Evolutionary conservation across 2,797 vertebrate species (phyloP), one percentile per base, ranked within the genome.

Genomic region (Syngnathus acus): DNA sequence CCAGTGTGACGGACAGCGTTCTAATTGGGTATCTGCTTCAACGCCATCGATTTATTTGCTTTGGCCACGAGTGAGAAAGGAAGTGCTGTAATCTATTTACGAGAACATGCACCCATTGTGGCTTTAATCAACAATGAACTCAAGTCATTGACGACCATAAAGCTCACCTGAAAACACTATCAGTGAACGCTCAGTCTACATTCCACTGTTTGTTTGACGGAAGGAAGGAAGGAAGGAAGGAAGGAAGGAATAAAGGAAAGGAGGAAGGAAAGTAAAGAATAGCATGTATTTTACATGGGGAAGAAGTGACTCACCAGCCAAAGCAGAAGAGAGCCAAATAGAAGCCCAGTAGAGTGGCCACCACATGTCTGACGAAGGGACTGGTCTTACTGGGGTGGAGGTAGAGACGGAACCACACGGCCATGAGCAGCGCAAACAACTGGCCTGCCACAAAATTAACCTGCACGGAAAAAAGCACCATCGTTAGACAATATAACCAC

Each of bases 261-360:
- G 39, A 23, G n/a, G 11, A 45, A 45, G 60, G 40, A 43, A 23
- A 40, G 9, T 43, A 43, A 62, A 43, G 39, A 62, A 62, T 62
- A 23, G n/a, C 23, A 55, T 26, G 23, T 6, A 26, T 32, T 43
- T 42, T 42, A 62, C 60, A 43, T 6, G 6, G 11, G 16, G 69
- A 13, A 32, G 55, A 58, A 38, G 70, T 72, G 65, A 94, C 95
- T 96, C 90, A 98, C 97, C 97, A 98, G 90, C 97, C 97, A 77
- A 99, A 99, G 91, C 97, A 99, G 92, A 99, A 99, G 83, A 99
- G 92, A 80, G 96, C 95, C 90, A 99, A 90, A 87, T 99, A 98
- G 89, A 98, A 93, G 84, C 97, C 97, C 92, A 98, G 85, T 72
- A 98, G 92, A 14, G 94, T 98, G 72, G 96, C 97, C 78, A 99